Base-by-base conservation (phyloP, 2,113 vertebrate species). In the Trichechus manatus region DNA sequence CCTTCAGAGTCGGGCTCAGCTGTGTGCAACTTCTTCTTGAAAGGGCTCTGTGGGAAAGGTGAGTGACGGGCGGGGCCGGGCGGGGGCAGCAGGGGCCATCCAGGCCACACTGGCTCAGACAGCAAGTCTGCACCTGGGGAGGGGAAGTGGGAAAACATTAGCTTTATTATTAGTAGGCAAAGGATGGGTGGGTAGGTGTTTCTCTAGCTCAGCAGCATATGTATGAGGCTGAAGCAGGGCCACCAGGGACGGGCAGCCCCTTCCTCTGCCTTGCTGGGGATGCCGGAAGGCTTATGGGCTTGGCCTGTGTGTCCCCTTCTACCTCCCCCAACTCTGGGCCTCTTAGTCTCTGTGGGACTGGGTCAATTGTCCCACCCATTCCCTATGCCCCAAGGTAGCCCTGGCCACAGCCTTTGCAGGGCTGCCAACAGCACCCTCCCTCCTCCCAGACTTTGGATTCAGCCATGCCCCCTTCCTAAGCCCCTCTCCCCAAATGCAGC, bases 21-120 rank as follows among this genome's bases (percentile, higher is more conserved):
- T 0, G 56, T 95, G 81, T 97, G 97, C 0, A 72, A 77, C 53
- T 72, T 97, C 91, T 98, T 97, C 63, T 4, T 89, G 9, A 17
- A 20, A 89, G 97, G 96, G 33, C 70, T 97, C 22, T 91, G 92
- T 53, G 83, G 47, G 19, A 97, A 95, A 90, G 96, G 83, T 83
- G 89, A 93, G 93, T 64, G 1, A 0, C 22, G 29, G 64, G 44
- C 25, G 53, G 47, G 47, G 11, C 1, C 14, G 89, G 31, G 19
- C 39, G 5, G 23, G 87, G n/a, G 23, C 20, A 7, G 25, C 10
- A 8, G 84, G 59, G 31, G 50, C 20, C 0, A 8, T 15, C 50
- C 15, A 0, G 53, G 7, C 47, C 47, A 47, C 10, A 0, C 31
- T 0, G 75, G 27, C 22, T 42, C 39, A 3, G 13, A n/a, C 15